Conservation (phyloP, 1,140 invertebrate species). For the Drosophila nasuta region DNA sequence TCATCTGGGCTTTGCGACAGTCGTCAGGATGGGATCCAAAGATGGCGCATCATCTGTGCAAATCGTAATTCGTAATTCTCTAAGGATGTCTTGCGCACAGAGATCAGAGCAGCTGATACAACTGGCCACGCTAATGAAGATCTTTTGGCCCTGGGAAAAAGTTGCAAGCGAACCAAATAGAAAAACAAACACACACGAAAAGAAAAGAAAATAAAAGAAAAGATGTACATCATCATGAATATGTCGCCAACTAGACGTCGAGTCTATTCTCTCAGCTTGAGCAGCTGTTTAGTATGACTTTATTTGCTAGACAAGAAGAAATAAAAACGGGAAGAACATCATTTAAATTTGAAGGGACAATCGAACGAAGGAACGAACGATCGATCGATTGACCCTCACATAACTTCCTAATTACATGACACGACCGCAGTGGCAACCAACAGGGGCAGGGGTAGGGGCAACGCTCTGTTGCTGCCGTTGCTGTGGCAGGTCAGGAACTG, state of each 20-base stretch:
- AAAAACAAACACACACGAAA: neutral
- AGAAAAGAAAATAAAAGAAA: neutral
- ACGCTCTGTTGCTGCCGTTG: neutral
- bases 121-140: conserved; percentile 56
- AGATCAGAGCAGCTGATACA: conserved; percentile 52
- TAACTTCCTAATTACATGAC: conserved; percentile 81
- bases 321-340: conserved; percentile 1
- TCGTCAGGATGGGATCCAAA: conserved; percentile 30
- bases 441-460: conserved; percentile 33
- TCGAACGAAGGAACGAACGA: conserved; percentile 32
- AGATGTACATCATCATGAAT: conserved; percentile 52
- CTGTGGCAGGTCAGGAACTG: conserved; percentile 34
- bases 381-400: conserved; percentile 50
- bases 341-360: conserved; percentile 43
- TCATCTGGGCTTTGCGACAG: conserved; percentile 12
- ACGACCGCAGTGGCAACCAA: conserved; percentile 58
- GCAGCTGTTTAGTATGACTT: conserved; percentile 49
- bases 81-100: conserved; percentile 41
- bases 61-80: conserved; percentile 60
- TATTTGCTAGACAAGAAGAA: conserved; percentile 38
- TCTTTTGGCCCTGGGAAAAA: conserved; percentile 73
- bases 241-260: neutral
- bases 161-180: conserved; percentile 9
- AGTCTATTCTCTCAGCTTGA: neutral
- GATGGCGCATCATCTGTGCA: conserved; percentile 16